Base-by-base conservation (phyloP, 2,888 invertebrate species). In the Copidosoma aretas region DNA sequence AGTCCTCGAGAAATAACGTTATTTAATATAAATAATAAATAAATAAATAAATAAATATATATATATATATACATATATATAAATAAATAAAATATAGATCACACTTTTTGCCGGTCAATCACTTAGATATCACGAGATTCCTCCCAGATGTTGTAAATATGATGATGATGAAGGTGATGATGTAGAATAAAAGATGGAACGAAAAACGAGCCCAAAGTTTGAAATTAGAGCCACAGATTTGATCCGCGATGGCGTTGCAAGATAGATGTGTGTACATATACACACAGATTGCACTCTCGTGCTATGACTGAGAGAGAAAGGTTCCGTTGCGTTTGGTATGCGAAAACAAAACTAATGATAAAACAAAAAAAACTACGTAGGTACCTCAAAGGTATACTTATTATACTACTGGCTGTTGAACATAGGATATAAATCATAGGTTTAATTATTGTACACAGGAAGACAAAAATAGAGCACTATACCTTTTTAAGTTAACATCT, bases 321-420 rank as follows among this genome's bases (percentile, higher is more conserved):
- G 25, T 60, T 49, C 56, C 58, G 59, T 69, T 72, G 78, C 79
- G 78, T 81, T 81, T 80, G 80, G 80, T 80, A 79, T 80, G 32
- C 32, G 3, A 32, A 32, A 32, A 32, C 32, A 80, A 80, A 80
- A 80, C 80, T 79, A 78, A 76, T 78, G 76, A 78, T 65, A 24
- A 56, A 43, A 62, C 62, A 64, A 80, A 64, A 73, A 79, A 81
- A 81, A 82, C 80, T 82, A 84, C 81, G 81, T 81, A 81, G 82
- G 81, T 83, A 84, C 82, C 83, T 83, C 82, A 82, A 82, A 82
- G 83, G 83, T 83, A 83, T 83, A 83, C 80, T 81, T 80, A 83
- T 77, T 82, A 82, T 82, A 83, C 83, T 83, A 83, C 82, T 83
- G 83, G 83, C 83, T 83, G 83, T 83, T 83, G 81, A 82, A 83